Conservation (phyloP, 2,797 vertebrate genomes). For the Acrossocheilus fasciatus region DNA sequence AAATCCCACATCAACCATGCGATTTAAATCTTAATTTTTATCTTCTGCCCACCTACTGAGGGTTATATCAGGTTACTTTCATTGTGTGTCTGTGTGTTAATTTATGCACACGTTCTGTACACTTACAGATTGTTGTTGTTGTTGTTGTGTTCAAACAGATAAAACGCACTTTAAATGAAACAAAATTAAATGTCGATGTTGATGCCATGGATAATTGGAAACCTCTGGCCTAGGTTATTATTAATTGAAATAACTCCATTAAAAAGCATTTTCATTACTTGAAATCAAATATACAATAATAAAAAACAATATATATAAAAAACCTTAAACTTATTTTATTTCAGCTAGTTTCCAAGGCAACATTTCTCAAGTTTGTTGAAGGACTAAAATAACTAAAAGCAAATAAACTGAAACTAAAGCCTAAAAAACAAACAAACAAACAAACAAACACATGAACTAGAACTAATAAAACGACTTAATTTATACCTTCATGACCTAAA, state of each 20-base stretch:
- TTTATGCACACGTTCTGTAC: background rate
- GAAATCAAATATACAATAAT: background rate
- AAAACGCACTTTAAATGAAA: background rate
- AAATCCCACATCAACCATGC: slow-evolving; percentile 5
- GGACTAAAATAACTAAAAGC: no score
- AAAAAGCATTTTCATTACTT: background rate
- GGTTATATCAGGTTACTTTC: slow-evolving; percentile 7
- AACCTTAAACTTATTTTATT: background rate
- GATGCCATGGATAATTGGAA: background rate
- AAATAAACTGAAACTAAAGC: no score
- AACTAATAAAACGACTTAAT: background rate
- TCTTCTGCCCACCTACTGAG: slow-evolving; percentile 27
- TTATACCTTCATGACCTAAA: background rate
- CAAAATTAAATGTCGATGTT: background rate
- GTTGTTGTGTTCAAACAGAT: background rate
- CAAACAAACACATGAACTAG: background rate
- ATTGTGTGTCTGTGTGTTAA: background rate
- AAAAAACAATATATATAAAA: background rate
- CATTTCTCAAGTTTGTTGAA: no score
- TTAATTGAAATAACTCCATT: background rate
- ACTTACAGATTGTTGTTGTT: background rate
- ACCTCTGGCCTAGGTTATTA: background rate
- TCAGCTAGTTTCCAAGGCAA: no score
- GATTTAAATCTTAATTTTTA: slow-evolving; percentile 5
- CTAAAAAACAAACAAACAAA: background rate